Evolutionary conservation across 1,140 invertebrate genomes (phyloP).

Genomic region (Pantala flavescens): DNA sequence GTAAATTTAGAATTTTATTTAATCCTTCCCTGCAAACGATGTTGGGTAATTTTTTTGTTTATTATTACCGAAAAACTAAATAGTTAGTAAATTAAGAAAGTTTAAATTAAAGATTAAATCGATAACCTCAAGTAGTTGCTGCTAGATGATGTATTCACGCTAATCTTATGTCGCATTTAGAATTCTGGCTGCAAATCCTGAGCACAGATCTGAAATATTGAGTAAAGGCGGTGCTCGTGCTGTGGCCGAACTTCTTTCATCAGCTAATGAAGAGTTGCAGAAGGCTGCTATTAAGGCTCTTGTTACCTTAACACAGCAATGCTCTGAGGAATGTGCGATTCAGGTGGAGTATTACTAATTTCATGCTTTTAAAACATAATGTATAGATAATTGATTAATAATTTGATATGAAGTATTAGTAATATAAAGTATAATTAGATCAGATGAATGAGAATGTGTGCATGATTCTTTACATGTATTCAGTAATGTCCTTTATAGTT

Average conservation of each 20-base stretch:
- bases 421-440: too few relatives aligned
- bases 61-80: not conserved
- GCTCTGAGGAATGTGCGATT: not conserved
- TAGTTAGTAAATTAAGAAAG: not conserved
- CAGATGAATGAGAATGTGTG: too few relatives aligned
- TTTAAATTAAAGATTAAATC: too few relatives aligned
- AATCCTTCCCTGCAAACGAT: not conserved
- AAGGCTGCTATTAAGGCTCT: not conserved
- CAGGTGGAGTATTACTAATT: not conserved
- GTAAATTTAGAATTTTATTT: slow-evolving; percentile 23
- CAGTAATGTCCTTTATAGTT: too few relatives aligned
- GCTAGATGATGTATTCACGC: too few relatives aligned
- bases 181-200: not conserved
- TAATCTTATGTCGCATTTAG: not conserved
- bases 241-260: not conserved
- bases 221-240: not conserved
- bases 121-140: too few relatives aligned
- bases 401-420: too few relatives aligned
- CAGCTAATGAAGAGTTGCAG: not conserved
- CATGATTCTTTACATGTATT: too few relatives aligned
- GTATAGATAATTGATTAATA: too few relatives aligned
- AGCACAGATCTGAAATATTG: not conserved
- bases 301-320: not conserved
- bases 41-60: not conserved
- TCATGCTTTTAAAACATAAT: too few relatives aligned